phyloP scores from a whole-genome alignment of 2,797 vertebrate genomes.

The Bradypus variegatus region DNA sequence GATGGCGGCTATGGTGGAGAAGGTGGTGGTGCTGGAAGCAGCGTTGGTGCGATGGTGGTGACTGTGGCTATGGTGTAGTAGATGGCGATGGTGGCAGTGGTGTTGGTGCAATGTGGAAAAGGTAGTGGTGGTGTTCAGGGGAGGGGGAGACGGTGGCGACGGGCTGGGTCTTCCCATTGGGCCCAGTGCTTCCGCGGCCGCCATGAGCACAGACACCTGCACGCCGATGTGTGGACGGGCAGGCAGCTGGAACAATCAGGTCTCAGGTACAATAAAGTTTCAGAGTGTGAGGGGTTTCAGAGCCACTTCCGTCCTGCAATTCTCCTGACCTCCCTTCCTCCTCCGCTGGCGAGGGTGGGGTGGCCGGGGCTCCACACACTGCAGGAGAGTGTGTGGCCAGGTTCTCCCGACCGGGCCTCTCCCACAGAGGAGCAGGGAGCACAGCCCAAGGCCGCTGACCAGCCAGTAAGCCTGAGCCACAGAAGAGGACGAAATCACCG shows the following conservation, averaged over 20 bases:
- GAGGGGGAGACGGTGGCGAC: rapidly evolving
- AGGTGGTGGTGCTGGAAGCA: too few relatives aligned
- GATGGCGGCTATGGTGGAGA: too few relatives aligned
- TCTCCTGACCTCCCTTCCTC: background rate
- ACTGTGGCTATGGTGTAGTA: too few relatives aligned
- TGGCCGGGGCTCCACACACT: background rate
- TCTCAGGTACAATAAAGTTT: background rate
- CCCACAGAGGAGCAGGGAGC: rapidly evolving
- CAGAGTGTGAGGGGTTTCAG: rapidly evolving
- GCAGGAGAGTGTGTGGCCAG: rapidly evolving
- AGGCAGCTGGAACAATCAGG: rapidly evolving
- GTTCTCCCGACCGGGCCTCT: background rate
- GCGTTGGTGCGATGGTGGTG: too few relatives aligned
- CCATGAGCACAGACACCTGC: background rate
- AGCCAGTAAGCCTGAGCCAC: constrained; percentile 55
- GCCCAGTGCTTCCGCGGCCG: rapidly evolving
- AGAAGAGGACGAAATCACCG: constrained; percentile 33
- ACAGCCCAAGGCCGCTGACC: background rate
- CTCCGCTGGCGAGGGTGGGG: background rate
- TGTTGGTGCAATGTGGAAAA: too few relatives aligned
- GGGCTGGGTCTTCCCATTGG: too few relatives aligned
- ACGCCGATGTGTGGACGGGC: rapidly evolving
- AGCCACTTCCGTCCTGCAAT: rapidly evolving
- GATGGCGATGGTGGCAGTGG: too few relatives aligned
- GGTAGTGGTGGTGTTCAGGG: too few relatives aligned